A percentile compares a stretch with the other conserved stretches of the same genome.
These are phyloP conservation scores for Cenopis cana DNA, from an alignment of 2,888 invertebrate genomes.

Conservation along the genomic window DNA sequence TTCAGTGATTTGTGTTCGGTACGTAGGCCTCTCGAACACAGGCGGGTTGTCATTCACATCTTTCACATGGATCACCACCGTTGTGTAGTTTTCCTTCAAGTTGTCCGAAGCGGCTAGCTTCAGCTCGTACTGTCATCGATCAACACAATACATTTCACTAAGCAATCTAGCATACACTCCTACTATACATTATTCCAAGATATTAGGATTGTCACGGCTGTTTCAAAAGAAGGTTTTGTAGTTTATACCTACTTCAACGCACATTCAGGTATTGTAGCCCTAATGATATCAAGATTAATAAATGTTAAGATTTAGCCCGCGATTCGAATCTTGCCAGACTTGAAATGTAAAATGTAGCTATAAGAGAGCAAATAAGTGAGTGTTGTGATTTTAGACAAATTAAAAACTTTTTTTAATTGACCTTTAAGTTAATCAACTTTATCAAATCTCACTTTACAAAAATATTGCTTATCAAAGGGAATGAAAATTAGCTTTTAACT, in stretches of 20 bases:
- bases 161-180: slow-evolving; percentile 1
- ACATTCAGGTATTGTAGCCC: too few relatives aligned
- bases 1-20: slow-evolving; percentile 97
- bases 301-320: too few relatives aligned
- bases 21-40: slow-evolving; percentile 97
- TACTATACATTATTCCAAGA: background rate
- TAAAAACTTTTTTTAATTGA: slow-evolving; percentile 53
- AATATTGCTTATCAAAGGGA: slow-evolving; percentile 29
- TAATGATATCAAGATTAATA: too few relatives aligned
- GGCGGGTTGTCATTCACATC: slow-evolving; percentile 99
- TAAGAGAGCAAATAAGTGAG: background rate
- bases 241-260: background rate
- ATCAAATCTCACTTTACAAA: slow-evolving; percentile 56
- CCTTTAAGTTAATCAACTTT: slow-evolving; percentile 61
- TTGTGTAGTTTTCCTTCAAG: slow-evolving; percentile 98
- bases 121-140: slow-evolving; percentile 92
- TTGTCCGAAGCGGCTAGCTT: slow-evolving; percentile 98
- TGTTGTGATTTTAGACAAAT: slow-evolving; percentile 61
- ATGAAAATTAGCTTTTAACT: slow-evolving; percentile 33
- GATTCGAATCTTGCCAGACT: too few relatives aligned
- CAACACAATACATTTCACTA: slow-evolving; percentile 47
- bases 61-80: slow-evolving; percentile 98
- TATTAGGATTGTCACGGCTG: background rate
- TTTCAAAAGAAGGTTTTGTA: background rate
- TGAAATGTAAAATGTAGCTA: background rate